Conservation (phyloP, 2,888 invertebrate species). For the Rhagium mordax region DNA sequence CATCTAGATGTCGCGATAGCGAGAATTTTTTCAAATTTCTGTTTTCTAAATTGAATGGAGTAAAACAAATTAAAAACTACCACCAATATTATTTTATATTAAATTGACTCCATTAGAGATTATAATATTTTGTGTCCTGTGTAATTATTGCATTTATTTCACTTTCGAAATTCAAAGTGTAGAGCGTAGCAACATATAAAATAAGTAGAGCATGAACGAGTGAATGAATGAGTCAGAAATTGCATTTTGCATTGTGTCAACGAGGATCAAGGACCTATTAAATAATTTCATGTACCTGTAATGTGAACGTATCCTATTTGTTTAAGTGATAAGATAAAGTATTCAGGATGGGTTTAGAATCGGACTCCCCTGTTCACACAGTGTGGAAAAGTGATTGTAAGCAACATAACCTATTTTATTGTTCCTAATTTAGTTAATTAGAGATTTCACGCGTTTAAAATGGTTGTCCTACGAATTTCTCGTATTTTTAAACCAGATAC, state of each 20-base stretch:
- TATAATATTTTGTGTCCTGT: background rate
- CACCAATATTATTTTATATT: too few species aligned
- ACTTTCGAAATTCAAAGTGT: too few species aligned
- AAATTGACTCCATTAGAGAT: too few species aligned
- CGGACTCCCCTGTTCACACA: conserved; percentile 72
- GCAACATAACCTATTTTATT: conserved; percentile 57
- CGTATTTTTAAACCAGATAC: conserved; percentile 29
- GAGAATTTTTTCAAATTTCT: too few species aligned
- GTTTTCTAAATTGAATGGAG: too few species aligned
- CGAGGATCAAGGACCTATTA: background rate
- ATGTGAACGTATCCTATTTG: background rate
- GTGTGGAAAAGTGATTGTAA: conserved; percentile 78
- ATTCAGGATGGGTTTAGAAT: conserved; percentile 63
- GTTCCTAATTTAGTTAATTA: conserved; percentile 38
- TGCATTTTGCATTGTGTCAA: conserved; percentile 1
- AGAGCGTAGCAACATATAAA: background rate
- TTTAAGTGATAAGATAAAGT: conserved; percentile 26
- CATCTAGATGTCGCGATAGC: too few species aligned
- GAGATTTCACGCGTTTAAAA: conserved; percentile 26
- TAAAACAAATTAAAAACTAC: too few species aligned
- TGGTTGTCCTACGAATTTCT: conserved; percentile 53
- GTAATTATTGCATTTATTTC: too few species aligned
- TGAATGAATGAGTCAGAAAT: background rate
- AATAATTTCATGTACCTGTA: background rate
- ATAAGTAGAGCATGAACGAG: background rate